These are phyloP conservation scores for Lagopus leucura DNA, from an alignment of 2,113 vertebrate genomes.

Conservation along the genomic window DNA sequence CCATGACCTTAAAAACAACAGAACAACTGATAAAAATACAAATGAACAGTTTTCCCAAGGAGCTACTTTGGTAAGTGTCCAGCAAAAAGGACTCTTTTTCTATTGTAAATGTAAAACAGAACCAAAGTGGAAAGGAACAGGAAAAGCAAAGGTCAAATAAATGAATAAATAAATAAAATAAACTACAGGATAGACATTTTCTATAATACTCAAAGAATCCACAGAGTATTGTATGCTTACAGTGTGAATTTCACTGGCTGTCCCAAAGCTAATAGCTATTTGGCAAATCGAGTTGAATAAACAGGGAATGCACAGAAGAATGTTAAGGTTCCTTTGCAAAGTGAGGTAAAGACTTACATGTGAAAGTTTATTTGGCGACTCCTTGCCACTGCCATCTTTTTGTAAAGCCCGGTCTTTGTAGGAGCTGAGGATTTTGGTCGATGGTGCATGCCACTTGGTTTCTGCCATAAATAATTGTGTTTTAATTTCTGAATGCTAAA, in stretches of 20 bases:
- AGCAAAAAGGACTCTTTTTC: not conserved
- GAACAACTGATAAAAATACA: not conserved
- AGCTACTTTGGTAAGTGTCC: not conserved
- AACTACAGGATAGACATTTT: not conserved
- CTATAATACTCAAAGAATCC: not conserved
- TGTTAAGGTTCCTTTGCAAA: not conserved
- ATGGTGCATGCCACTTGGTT: slow-evolving; percentile 91
- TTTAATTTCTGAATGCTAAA: slow-evolving; percentile 29
- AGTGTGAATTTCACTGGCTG: not conserved
- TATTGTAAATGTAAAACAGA: not conserved
- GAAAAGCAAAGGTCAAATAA: not conserved
- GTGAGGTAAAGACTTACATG: slow-evolving; percentile 82
- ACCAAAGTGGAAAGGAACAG: not conserved
- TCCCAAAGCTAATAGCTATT: not conserved
- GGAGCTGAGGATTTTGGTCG: slow-evolving; percentile 91
- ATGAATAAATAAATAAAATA: not conserved
- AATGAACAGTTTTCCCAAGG: not conserved
- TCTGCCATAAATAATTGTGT: slow-evolving; percentile 80
- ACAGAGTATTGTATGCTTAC: not conserved
- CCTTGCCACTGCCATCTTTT: slow-evolving; percentile 87
- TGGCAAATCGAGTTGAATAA: not conserved
- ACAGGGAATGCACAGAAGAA: not conserved
- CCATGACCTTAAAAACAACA: not conserved
- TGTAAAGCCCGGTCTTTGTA: slow-evolving; percentile 88
- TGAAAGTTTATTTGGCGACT: slow-evolving; percentile 91